A percentile compares a stretch with the other conserved stretches of the same genome.
phyloP scores from a whole-genome alignment of 2,888 invertebrate species.

The Pelosia muscerda region DNA sequence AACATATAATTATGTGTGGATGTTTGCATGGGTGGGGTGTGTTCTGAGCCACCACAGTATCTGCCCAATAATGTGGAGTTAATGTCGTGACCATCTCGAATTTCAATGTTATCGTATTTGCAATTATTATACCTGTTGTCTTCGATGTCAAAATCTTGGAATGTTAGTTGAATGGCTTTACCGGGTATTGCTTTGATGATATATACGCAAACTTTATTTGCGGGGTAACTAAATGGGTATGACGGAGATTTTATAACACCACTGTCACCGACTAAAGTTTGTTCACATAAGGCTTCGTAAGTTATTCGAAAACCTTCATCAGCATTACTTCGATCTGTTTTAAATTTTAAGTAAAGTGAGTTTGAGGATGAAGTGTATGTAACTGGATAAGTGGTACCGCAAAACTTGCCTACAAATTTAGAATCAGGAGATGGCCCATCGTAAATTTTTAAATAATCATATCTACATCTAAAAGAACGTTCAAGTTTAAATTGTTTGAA shows the following conservation, averaged over 20 bases:
- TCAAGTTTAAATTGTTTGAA: slow-evolving; percentile 90
- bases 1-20: slow-evolving; percentile 92
- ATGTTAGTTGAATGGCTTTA: slow-evolving; percentile 88
- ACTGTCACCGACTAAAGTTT: slow-evolving; percentile 81
- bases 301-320: slow-evolving; percentile 70
- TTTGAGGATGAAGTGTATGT: slow-evolving; percentile 88
- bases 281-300: slow-evolving; percentile 73
- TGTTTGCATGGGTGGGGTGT: slow-evolving; percentile 85
- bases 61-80: slow-evolving; percentile 89
- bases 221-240: slow-evolving; percentile 91
- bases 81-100: slow-evolving; percentile 90
- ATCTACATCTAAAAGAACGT: slow-evolving; percentile 85
- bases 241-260: slow-evolving; percentile 91
- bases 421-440: slow-evolving; percentile 88
- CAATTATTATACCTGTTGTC: slow-evolving; percentile 69
- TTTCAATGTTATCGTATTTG: slow-evolving; percentile 81
- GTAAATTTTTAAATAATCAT: slow-evolving; percentile 89
- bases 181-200: slow-evolving; percentile 88
- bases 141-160: slow-evolving; percentile 90
- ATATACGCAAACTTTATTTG: slow-evolving; percentile 89
- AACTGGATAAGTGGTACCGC: slow-evolving; percentile 89
- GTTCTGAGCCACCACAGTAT: slow-evolving; percentile 88
- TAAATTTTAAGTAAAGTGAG: slow-evolving; percentile 84
- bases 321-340: slow-evolving; percentile 68
- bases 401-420: slow-evolving; percentile 91